These are phyloP conservation scores for Dendrolimus punctatus DNA, from an alignment of 1,140 invertebrate genomes.

Conservation along the genomic window DNA sequence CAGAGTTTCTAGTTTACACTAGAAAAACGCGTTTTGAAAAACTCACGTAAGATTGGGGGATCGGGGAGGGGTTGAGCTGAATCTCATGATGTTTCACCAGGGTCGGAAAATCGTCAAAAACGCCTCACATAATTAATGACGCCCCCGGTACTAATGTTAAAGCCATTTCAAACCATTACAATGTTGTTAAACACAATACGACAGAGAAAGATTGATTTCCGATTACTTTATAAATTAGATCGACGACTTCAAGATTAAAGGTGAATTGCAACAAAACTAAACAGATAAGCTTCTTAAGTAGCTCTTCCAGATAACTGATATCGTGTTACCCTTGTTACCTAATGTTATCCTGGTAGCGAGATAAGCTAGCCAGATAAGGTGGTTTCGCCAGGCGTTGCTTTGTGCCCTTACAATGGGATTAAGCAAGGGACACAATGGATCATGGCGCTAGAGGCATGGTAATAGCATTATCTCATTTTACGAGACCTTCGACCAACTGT, in stretches of 20 bases:
- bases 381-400: conserved; percentile 26
- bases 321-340: conserved; percentile 27
- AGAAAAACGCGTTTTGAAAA: too few species aligned
- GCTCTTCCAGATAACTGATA: conserved; percentile 9
- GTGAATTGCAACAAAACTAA: not conserved
- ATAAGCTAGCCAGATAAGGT: conserved; percentile 24
- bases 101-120: too few species aligned
- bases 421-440: conserved; percentile 42
- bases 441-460: conserved; percentile 26
- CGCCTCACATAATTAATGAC: too few species aligned
- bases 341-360: not conserved
- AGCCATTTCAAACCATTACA: too few species aligned
- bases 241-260: not conserved
- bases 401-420: conserved; percentile 48
- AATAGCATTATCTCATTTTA: conserved; percentile 50
- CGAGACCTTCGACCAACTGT: conserved; percentile 29
- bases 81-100: too few species aligned
- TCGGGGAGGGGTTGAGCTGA: too few species aligned
- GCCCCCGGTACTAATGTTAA: too few species aligned
- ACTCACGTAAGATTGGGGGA: too few species aligned
- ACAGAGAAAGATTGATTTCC: too few species aligned
- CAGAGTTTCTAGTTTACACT: too few species aligned
- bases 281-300: conserved; percentile 6
- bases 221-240: too few species aligned
- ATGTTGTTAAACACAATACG: too few species aligned